Evolutionary conservation across 2,797 vertebrate species (phyloP).

Genomic region (Chlorospingus semifuscus): DNA sequence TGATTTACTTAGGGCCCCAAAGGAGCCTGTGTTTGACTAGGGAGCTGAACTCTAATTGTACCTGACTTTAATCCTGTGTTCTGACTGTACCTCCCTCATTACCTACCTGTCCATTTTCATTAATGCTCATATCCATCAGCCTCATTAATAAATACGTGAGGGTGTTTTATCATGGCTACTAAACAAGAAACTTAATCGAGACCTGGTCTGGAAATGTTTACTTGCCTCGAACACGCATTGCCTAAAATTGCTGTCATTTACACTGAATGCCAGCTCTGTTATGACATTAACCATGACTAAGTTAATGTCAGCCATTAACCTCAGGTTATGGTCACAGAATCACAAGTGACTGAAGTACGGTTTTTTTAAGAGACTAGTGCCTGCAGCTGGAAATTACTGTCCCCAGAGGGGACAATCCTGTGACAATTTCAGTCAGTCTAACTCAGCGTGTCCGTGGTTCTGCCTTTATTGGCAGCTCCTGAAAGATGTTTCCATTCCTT

Average conservation of each 20-base stretch:
- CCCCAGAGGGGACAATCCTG: not conserved
- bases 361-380: not conserved
- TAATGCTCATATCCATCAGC: constrained; percentile 34
- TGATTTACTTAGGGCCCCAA: constrained; percentile 37
- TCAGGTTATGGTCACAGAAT: constrained; percentile 3
- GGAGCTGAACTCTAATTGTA: constrained; percentile 62
- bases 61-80: constrained; percentile 50
- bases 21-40: constrained; percentile 46
- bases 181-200: not conserved
- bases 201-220: not conserved
- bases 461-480: not conserved
- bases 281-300: not conserved
- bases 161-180: constrained; percentile 9
- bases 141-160: constrained; percentile 52
- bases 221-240: not conserved
- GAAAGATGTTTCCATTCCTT: not conserved
- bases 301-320: constrained; percentile 22
- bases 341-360: not conserved
- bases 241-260: constrained; percentile 6
- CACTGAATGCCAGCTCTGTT: not conserved
- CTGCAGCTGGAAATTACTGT: not conserved
- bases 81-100: constrained; percentile 52
- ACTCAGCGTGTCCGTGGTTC: not conserved
- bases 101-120: constrained; percentile 55
- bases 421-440: not conserved